Evolutionary conservation across 1,140 invertebrate species (phyloP), one percentile per base, ranked within the genome.

Genomic region (Phocides pigmalion): DNA sequence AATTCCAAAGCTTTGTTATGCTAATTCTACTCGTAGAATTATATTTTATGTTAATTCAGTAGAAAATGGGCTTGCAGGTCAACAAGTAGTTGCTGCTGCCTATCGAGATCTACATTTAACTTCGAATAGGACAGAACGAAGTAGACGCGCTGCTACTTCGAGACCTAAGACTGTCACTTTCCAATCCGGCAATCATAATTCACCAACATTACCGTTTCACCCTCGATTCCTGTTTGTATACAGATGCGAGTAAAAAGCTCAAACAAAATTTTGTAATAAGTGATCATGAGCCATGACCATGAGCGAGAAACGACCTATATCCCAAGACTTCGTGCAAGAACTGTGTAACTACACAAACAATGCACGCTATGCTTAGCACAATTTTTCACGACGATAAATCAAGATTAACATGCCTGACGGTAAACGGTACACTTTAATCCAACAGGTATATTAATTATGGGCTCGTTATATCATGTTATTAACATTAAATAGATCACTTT

Each of bases 271-370:
- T 44, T 19, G 11, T 44, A 11, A 44, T 16, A 19, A 44, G 41
- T 17, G 32, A 35, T 1, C 9, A 35, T n/a, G 32, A 35, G 11
- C 32, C 32, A 35, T 19, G 41, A 17, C 9, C 25, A 15, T 44
- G 41, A 20, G 17, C 11, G 9, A 20, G 11, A 9, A 11, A 19
- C 9, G 16, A 11, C 42, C 42, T 44, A 19, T 20, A 46, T n/a
- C 17, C 42, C 32, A n/a, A 35, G 32, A 35, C 11, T n/a, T 35
- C 11, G 17, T 46, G 14, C 17, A 20, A 20, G 19, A 46, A 20
- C 42, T 20, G 42, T 12, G 42, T 20, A 46, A 46, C n/a, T 15
- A 46, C 42, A 20, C 9, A 15, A 46, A 46, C 42, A 46, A 46
- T 46, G 42, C 19, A 46, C 12, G 42, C 32, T 35, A 35, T 11